Evolutionary conservation across 1,140 invertebrate genomes (phyloP), one percentile per base, ranked within the genome.

Genomic region (Magallana angulata): DNA sequence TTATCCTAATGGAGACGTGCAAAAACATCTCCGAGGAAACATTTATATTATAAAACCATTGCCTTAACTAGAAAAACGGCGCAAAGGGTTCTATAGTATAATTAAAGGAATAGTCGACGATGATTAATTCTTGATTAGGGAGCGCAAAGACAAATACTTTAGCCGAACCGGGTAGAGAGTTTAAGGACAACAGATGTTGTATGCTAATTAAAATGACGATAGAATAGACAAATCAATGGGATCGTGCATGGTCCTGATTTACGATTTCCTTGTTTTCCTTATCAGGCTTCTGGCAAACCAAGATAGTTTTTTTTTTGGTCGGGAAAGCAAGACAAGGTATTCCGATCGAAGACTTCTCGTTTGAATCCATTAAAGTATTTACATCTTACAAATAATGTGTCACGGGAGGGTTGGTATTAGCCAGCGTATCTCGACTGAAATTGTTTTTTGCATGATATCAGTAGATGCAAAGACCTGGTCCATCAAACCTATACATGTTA

Each of bases 101-200:
- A 11, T 76, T 36, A 76, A 36, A 7, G 36, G 68, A 76, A 24
- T 24, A 24, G 64, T 3, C 36, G 24, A 76, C 24, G 24, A 30
- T 24, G 68, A 76, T 76, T 76, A 30, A 76, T 14, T 76, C 30
- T 11, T 30, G 68, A 76, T 62, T 16, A 62, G n/a, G 12, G 11
- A 76, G 68, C 18, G 24, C 11, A 30, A 76, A 76, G 68, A 76
- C 68, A 76, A 76, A 76, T 24, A 76, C 6, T 76, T 76, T 30
- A 76, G 68, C 36, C 18, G 36, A 30, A 76, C 36, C 18, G 24
- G 68, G 68, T 30, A 76, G 36, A 30, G 18, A 76, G 68, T 76
- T 76, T 76, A 76, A 76, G 68, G 68, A 76, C 68, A 76, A 18
- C 68, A 76, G 18, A 18, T 76, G 68, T 76, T 76, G 68, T 76